Conservation (phyloP, 35 echinoderm and acorn worm species). For the Ptychodera flava region DNA sequence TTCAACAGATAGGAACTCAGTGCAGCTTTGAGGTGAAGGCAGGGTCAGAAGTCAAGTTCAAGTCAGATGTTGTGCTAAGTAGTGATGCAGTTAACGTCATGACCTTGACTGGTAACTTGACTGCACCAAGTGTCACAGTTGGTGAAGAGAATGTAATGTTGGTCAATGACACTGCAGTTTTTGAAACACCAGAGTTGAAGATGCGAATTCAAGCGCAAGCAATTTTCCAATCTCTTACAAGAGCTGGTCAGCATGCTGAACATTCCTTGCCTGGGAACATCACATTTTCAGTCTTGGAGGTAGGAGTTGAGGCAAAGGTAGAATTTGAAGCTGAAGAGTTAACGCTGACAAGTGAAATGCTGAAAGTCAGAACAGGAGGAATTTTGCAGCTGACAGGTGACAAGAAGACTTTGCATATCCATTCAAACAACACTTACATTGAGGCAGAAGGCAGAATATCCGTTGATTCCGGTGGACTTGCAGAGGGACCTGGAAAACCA, state of each 20-base stretch:
- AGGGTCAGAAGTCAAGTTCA: not conserved
- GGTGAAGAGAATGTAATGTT: not conserved
- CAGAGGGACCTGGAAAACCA: slow-evolving; percentile 44
- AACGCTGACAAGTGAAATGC: not conserved
- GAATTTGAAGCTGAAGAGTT: not conserved
- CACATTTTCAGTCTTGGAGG: not conserved
- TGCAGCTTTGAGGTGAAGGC: slow-evolving; percentile 41
- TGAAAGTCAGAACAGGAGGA: not conserved
- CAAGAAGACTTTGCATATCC: not conserved
- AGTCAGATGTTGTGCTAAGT: slow-evolving; percentile 10
- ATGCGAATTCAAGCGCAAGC: not conserved
- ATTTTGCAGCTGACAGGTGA: not conserved
- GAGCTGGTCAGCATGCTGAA: not conserved
- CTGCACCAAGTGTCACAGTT: not conserved
- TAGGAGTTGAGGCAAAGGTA: not conserved
- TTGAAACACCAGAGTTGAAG: not conserved
- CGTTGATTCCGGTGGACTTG: slow-evolving; percentile 43
- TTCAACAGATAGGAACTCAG: slow-evolving; percentile 27
- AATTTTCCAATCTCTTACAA: not conserved
- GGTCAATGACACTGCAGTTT: not conserved
- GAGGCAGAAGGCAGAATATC: slow-evolving; percentile 37
- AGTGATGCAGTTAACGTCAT: not conserved
- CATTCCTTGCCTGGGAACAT: not conserved
- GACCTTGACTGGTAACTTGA: not conserved
- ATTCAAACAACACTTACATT: slow-evolving; percentile 14